Conservation (phyloP, 2,888 invertebrate genomes). For the Beris morrisii region DNA sequence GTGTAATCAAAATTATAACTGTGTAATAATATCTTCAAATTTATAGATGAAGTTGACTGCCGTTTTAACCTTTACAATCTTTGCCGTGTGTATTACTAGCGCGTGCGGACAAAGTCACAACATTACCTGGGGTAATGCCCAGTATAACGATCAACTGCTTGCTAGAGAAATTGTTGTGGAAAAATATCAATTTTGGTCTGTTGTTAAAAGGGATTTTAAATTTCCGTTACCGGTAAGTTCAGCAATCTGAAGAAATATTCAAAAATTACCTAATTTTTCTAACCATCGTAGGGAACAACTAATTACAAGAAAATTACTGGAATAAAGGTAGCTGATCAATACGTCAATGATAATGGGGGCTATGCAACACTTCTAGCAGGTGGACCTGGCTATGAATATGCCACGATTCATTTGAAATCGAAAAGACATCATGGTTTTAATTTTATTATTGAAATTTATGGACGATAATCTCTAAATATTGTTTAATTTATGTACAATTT, state of each 20-base stretch:
- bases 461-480: slow-evolving; percentile 18
- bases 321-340: slow-evolving; percentile 15
- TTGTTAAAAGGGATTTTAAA: background rate
- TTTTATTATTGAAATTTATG: slow-evolving; percentile 56
- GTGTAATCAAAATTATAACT: no score
- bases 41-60: background rate
- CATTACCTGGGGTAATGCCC: slow-evolving; percentile 5
- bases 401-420: slow-evolving; percentile 56
- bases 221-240: slow-evolving; percentile 5
- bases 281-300: background rate
- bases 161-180: slow-evolving; percentile 3
- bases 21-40: no score
- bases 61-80: background rate
- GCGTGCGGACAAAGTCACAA: slow-evolving; percentile 3
- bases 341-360: slow-evolving; percentile 56
- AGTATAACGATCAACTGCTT: slow-evolving; percentile 3
- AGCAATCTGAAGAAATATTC: background rate
- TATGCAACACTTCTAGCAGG: slow-evolving; percentile 50
- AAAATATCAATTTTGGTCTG: background rate
- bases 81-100: background rate
- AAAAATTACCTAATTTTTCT: background rate
- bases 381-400: slow-evolving; percentile 52
- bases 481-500: no score
- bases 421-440: slow-evolving; percentile 55
- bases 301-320: slow-evolving; percentile 8